Base-by-base conservation (phyloP, 2,113 vertebrate genomes). In the Amia ocellicauda region DNA sequence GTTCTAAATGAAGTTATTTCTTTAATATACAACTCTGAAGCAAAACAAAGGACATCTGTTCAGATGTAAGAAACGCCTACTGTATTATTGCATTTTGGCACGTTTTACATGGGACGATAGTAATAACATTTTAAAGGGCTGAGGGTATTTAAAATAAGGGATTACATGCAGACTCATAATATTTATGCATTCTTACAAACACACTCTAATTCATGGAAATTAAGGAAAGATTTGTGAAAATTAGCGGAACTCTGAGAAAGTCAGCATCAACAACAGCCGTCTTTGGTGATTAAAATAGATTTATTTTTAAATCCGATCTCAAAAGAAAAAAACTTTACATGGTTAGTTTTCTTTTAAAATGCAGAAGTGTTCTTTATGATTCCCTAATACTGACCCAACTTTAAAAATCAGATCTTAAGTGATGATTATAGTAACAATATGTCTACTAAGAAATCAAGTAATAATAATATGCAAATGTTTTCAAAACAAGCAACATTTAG, bases 131-230 rank as follows among this genome's bases (percentile, higher is more conserved):
- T 13, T 54, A 55, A 63, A 63, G 51, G 54, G 36, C 19, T 13
- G 23, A 7, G 4, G 16, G 16, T 53, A 36, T 60, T 53, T 53
- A 24, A 20, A 10, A 8, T 29, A 22, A 28, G 19, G 7, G 56
- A 58, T 58, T 19, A 51, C 5, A 40, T 54, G 24, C 24, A 47
- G 8, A 19, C 20, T 29, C 29, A 63, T 65, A 73, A 73, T 58
- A 68, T 69, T 75, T 69, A 66, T 64, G 24, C 20, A 57, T 41
- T n/a, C 27, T 26, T 14, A 20, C 19, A 42, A 61, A 72, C 63
- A 42, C 60, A 52, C 59, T 60, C 9, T 26, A 17, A 13, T 58
- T 1, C 5, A n/a, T 42, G 24, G 49, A 41, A 42, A 58, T 2
- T 3, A 52, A 7, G 29, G 23, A 63, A 42, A 68, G 16, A 62